A percentile compares a stretch with the other conserved stretches of the same genome.
Evolutionary conservation across 35 echinoderm and acorn worm species (phyloP).

Genomic region (Stichopus chloronotus): DNA sequence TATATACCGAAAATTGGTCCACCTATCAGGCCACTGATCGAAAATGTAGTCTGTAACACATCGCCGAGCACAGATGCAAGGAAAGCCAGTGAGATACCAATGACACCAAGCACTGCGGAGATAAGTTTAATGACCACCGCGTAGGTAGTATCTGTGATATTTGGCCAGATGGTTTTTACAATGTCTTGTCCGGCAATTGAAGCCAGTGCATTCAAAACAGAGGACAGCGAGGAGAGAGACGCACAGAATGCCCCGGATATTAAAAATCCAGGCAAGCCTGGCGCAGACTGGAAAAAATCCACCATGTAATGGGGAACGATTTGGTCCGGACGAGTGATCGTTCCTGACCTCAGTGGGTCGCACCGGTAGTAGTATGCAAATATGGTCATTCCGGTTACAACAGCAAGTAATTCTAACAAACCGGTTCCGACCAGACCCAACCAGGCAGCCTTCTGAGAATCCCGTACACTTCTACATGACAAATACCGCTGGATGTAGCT

Average conservation of each 20-base stretch:
- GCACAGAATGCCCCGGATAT: slow-evolving; percentile 10
- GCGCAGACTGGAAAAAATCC: neutral
- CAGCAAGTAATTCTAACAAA: neutral
- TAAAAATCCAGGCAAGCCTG: slow-evolving; percentile 18
- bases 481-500: neutral
- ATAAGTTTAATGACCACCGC: neutral
- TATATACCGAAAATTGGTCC: slow-evolving; percentile 14
- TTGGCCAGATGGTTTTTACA: slow-evolving; percentile 7
- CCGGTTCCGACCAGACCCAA: slow-evolving; percentile 23
- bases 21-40: neutral
- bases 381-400: slow-evolving; percentile 22
- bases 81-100: neutral
- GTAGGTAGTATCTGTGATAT: neutral
- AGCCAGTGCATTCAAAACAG: slow-evolving; percentile 25
- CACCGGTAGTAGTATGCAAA: slow-evolving; percentile 16
- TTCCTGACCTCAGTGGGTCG: neutral
- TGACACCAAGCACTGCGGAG: neutral
- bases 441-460: neutral
- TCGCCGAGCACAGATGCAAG: slow-evolving; percentile 32
- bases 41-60: slow-evolving; percentile 6
- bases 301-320: slow-evolving; percentile 26
- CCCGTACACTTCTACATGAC: neutral
- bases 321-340: slow-evolving; percentile 8
- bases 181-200: slow-evolving; percentile 10
- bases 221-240: slow-evolving; percentile 4